Base-by-base conservation (phyloP, 2,797 vertebrate species). In the Tapera naevia region DNA sequence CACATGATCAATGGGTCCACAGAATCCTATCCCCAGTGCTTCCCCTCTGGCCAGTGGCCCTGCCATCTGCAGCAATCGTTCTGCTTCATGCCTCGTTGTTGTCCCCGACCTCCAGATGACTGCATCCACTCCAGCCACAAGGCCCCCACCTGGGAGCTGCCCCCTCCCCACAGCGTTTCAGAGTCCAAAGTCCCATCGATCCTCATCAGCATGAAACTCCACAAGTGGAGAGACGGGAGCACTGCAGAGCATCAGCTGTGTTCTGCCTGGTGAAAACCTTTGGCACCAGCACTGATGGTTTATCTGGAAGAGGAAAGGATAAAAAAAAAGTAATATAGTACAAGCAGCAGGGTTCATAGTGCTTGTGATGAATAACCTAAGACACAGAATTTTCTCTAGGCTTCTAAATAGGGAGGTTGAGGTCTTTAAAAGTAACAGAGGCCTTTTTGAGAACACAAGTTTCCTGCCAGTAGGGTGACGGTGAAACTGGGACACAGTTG, bases 221-320 rank as follows among this genome's bases (percentile, higher is more conserved):
- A 65, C 69, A 80, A 66, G 67, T 51, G 78, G 85, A 94, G 64
- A 91, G 85, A 95, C 39, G 86, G 94, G 84, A 94, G 86, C 87
- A 89, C 84, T 93, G 94, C 83, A 95, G 89, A 96, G 94, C 89
- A 86, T 96, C 76, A 91, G 93, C 94, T 80, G 80, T 24, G 24
- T 95, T 94, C 93, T 86, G 86, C 70, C 93, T 1, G 53, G 86
- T 86, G 86, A 92, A 93, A 96, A 96, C 96, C 93, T 97, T 96
- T 95, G 90, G 92, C 95, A 96, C 73, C 90, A 94, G 95, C 58
- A 82, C 78, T 88, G 89, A 83, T 2, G 13, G 60, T 83, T 97
- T 96, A 97, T 93, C 97, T 97, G 82, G 13, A 92, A 83, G 41
- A 92, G 45, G 10, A 82, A 93, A 92, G 33, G 27, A 89, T 23